Percentiles rank a stretch among this genome's conserved stretches.
phyloP scores from a whole-genome alignment of 2,797 vertebrate species.

The Zalophus californianus region DNA sequence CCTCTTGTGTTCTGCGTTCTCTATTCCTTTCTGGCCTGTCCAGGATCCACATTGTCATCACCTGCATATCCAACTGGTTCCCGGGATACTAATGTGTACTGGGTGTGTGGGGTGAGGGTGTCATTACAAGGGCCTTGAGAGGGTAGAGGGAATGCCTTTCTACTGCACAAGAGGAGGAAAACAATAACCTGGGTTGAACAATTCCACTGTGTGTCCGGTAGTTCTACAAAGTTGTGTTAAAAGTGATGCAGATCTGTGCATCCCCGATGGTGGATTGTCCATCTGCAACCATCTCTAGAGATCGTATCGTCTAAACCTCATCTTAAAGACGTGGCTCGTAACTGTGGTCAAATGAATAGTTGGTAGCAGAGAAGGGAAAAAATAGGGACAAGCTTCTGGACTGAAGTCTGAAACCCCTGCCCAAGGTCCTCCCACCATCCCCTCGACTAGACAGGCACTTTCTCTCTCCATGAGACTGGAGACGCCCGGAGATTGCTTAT shows the following conservation, averaged over 20 bases:
- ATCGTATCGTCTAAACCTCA: fast-evolving
- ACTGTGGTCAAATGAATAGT: background rate
- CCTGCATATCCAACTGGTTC: background rate
- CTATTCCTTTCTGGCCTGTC: background rate
- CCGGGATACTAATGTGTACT: fast-evolving
- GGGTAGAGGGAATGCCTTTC: background rate
- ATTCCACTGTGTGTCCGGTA: background rate
- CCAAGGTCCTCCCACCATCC: fast-evolving
- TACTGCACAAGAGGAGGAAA: background rate
- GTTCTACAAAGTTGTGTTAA: background rate
- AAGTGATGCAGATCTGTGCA: fast-evolving
- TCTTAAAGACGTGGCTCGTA: too few relatives aligned
- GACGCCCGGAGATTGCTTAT: fast-evolving
- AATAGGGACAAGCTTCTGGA: too few relatives aligned
- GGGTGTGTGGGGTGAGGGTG: fast-evolving
- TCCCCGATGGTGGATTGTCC: too few relatives aligned
- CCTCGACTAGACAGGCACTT: fast-evolving
- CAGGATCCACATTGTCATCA: background rate
- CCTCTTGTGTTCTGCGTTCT: background rate
- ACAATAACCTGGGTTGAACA: background rate
- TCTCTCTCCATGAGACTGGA: background rate
- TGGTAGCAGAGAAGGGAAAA: fast-evolving
- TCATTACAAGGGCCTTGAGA: background rate
- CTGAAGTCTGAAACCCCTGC: too few relatives aligned
- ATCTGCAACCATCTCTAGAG: background rate